Base-by-base conservation (phyloP, 2,113 vertebrate genomes). In the Marmota flaviventris region DNA sequence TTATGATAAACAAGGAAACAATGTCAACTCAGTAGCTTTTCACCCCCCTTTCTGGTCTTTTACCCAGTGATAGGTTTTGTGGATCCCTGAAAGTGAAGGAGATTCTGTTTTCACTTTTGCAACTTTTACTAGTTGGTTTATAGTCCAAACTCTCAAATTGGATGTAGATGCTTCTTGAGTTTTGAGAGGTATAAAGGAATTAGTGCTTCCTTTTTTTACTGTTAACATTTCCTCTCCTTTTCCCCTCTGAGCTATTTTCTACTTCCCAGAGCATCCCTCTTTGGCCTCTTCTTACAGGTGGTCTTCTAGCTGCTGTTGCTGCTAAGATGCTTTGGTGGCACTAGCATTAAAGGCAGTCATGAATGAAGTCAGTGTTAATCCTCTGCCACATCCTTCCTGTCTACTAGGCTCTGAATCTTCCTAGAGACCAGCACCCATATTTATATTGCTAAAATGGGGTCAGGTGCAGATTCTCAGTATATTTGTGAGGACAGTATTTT, bases 221-320 rank as follows among this genome's bases (percentile, higher is more conserved):
- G 29, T 32, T 53, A 29, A 37, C 8, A 22, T 51, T 72, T 13
- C 11, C 3, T 10, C 14, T 48, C 8, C 0, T 37, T 53, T 37
- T 48, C 45, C 37, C 13, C 51, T 88, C 53, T 89, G 70, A 51
- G 39, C 24, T 85, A 13, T 34, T 84, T 72, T 34, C 72, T 69
- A 20, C 34, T 69, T 77, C 24, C 48, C 0, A 77, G 42, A 45
- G 8, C 22, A n/a, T 39, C 29, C 5, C 22, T 58, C 69, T 42
- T 48, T 34, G 7, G 8, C 10, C 1, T 67, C 24, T 89, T 75
- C 34, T 45, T 58, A 2, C 3, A 53, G 14, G 13, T 2, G 25
- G 2, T 70, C 51, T 24, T 85, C n/a, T 1, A 65, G 32, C 27
- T 27, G 45, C 61, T 2, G 0, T 20, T 17, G 0, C 3, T 4